Conservation (phyloP, 1,140 invertebrate genomes). For the Ostrea edulis region DNA sequence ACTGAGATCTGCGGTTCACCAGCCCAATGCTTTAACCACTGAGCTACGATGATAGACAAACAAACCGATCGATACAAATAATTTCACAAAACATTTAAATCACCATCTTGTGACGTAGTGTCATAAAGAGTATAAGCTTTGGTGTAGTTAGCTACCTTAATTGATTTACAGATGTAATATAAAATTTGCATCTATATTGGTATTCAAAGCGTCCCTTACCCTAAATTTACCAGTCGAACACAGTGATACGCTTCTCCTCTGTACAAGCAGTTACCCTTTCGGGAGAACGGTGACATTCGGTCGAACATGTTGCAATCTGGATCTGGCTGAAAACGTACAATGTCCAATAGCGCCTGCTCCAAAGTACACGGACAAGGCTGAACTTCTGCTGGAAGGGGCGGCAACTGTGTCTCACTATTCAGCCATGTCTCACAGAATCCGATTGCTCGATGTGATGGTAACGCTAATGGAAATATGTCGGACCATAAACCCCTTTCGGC, state of each 20-base stretch:
- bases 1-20: too few species aligned
- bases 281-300: background rate
- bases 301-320: slow-evolving; percentile 35
- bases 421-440: slow-evolving; percentile 16
- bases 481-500: slow-evolving; percentile 23
- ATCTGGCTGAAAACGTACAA: slow-evolving; percentile 45
- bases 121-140: too few species aligned
- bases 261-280: slow-evolving; percentile 29
- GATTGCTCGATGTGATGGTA: background rate
- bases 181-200: background rate
- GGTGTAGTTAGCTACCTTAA: too few species aligned
- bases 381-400: background rate
- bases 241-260: slow-evolving; percentile 1
- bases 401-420: background rate
- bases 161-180: too few species aligned
- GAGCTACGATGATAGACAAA: too few species aligned
- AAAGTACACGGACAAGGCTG: slow-evolving; percentile 50
- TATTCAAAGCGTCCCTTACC: background rate
- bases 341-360: slow-evolving; percentile 43
- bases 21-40: too few species aligned
- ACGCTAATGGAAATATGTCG: slow-evolving; percentile 31
- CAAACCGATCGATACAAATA: too few species aligned
- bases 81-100: too few species aligned
- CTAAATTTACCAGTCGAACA: background rate
- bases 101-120: too few species aligned